A percentile compares a stretch with the other conserved stretches of the same genome.
These are phyloP conservation scores for Globia sparganii DNA, from an alignment of 2,888 invertebrate genomes.

Conservation along the genomic window DNA sequence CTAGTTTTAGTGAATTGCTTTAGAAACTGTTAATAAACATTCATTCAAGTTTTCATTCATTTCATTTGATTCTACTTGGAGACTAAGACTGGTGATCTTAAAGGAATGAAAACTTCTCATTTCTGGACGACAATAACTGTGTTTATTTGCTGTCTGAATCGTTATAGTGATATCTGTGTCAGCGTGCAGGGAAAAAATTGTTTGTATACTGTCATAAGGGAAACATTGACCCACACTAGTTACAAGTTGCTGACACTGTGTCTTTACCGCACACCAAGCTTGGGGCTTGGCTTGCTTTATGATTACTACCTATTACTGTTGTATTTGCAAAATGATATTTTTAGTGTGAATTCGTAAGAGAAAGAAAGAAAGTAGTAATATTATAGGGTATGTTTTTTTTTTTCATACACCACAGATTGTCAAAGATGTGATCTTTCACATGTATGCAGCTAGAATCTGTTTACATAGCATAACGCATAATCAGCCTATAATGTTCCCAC, in stretches of 20 bases:
- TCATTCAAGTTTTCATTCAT: too few species aligned
- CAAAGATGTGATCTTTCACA: background rate
- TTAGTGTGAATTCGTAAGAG: too few species aligned
- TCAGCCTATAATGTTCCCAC: too few species aligned
- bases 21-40: background rate
- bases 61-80: too few species aligned
- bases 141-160: background rate
- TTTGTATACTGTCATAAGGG: slow-evolving; percentile 17
- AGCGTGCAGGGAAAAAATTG: slow-evolving; percentile 9
- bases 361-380: too few species aligned
- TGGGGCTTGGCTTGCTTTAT: background rate
- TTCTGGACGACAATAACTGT: background rate
- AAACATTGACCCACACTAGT: slow-evolving; percentile 13
- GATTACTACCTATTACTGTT: too few species aligned
- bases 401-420: too few species aligned
- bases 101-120: background rate
- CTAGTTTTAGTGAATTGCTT: background rate
- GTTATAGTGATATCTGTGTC: slow-evolving; percentile 25
- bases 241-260: slow-evolving; percentile 11
- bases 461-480: too few species aligned
- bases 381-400: too few species aligned
- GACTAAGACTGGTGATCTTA: background rate
- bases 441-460: background rate
- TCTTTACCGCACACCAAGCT: slow-evolving; percentile 11
- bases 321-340: too few species aligned